These are phyloP conservation scores for Aporophyla nigra DNA, from an alignment of 2,888 invertebrate genomes.

Conservation along the genomic window DNA sequence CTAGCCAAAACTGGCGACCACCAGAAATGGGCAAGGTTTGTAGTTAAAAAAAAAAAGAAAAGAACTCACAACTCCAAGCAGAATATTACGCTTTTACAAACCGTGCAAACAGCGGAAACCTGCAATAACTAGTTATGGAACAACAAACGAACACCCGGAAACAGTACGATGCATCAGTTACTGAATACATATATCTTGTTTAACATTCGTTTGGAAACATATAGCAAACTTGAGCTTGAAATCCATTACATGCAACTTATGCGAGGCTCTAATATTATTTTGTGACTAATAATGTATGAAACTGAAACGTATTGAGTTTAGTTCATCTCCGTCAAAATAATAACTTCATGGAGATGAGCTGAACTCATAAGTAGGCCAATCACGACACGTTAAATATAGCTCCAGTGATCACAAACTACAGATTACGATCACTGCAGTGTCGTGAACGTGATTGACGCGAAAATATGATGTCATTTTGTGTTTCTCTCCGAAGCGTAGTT, in stretches of 20 bases:
- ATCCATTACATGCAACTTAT: constrained; percentile 12
- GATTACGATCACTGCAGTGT: constrained; percentile 8
- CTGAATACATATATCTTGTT: constrained; percentile 15
- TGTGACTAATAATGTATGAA: constrained; percentile 2
- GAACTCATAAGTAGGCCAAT: too few relatives aligned
- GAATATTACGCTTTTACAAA: not conserved
- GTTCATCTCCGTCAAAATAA: constrained; percentile 1
- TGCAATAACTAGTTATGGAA: constrained; percentile 12
- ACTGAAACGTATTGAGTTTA: constrained; percentile 11
- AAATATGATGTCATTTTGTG: constrained; percentile 25
- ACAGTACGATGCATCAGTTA: constrained; percentile 10
- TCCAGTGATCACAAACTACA: not conserved
- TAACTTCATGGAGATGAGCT: too few relatives aligned
- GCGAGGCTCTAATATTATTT: not conserved
- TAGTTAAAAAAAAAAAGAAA: not conserved
- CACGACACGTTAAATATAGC: too few relatives aligned
- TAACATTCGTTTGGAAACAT: constrained; percentile 1
- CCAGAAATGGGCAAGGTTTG: not conserved
- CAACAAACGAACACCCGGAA: not conserved
- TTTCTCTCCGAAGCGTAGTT: constrained; percentile 24
- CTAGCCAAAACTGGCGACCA: not conserved
- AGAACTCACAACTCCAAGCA: not conserved
- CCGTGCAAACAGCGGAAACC: too few relatives aligned
- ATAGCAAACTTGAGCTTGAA: constrained; percentile 16
- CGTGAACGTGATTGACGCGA: constrained; percentile 17